Percentiles rank a stretch among this genome's conserved stretches.
phyloP scores from a whole-genome alignment of 2,113 vertebrate genomes.

The Meles meles region DNA sequence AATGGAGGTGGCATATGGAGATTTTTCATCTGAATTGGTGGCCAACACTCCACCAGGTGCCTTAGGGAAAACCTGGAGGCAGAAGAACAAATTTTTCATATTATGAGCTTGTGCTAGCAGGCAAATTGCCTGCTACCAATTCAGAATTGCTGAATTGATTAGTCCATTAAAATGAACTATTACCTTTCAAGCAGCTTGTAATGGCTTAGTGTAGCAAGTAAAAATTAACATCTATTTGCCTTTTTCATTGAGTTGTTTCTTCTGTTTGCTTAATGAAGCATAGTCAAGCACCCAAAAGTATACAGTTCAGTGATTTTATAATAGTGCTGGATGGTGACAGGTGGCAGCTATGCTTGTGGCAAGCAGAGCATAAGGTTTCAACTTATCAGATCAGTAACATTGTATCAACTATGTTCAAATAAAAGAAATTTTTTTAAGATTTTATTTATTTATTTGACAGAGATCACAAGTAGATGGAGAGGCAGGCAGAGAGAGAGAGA shows the following conservation, averaged over 20 bases:
- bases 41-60: constrained; percentile 1
- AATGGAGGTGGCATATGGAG: constrained; percentile 38
- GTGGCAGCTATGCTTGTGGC: not conserved
- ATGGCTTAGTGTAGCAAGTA: constrained; percentile 49
- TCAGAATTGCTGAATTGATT: constrained; percentile 49
- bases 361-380: not conserved
- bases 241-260: not conserved
- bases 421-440: not conserved
- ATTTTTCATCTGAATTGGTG: constrained; percentile 58
- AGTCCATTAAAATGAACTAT: constrained; percentile 66
- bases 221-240: constrained; percentile 35
- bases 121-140: too few relatives aligned
- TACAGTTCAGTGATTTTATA: not conserved
- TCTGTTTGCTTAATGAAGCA: constrained; percentile 40
- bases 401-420: not conserved
- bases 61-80: constrained; percentile 23
- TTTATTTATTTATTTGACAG: too few relatives aligned
- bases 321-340: not conserved
- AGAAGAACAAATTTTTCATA: not conserved
- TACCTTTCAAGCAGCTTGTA: constrained; percentile 58
- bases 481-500: too few relatives aligned
- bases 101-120: not conserved
- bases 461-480: too few relatives aligned
- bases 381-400: not conserved
- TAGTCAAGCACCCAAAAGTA: not conserved